Evolutionary conservation across 2,888 invertebrate species (phyloP).

Genomic region (Neoaliturus tenellus): DNA sequence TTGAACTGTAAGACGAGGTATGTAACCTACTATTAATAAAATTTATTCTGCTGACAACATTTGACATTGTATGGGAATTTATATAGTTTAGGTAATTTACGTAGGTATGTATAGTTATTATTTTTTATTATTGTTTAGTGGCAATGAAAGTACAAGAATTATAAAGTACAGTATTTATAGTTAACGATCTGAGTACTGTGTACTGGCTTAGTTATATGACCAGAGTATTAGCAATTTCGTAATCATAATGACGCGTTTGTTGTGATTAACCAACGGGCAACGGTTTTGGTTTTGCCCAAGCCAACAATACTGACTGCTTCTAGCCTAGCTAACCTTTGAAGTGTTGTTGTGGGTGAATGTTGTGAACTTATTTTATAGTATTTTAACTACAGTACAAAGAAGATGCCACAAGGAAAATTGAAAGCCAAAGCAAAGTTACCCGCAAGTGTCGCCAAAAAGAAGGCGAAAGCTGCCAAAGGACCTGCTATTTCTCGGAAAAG

Average conservation of each 20-base stretch:
- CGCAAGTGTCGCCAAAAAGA: slow-evolving; percentile 40
- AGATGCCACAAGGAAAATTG: slow-evolving; percentile 55
- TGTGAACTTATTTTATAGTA: slow-evolving; percentile 1
- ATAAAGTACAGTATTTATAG: no score
- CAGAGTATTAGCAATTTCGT: no score
- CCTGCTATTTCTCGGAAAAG: slow-evolving; percentile 49
- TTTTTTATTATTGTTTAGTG: no score
- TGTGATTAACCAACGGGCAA: slow-evolving; percentile 28
- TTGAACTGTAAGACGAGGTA: no score
- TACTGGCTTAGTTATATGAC: no score
- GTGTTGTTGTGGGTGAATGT: slow-evolving; percentile 16
- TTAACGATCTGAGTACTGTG: no score
- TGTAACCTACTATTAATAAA: no score
- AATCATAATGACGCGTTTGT: slow-evolving; percentile 35
- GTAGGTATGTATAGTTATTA: no score
- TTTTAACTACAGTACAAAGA: slow-evolving; percentile 40
- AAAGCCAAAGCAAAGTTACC: slow-evolving; percentile 52
- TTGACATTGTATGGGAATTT: no score
- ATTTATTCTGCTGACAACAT: no score
- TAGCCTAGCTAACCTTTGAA: slow-evolving; percentile 19
- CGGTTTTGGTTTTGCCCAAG: neutral
- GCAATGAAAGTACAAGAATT: no score
- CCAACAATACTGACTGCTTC: neutral
- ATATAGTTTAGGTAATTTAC: no score
- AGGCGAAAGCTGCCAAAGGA: slow-evolving; percentile 36